Evolutionary conservation across 1,140 invertebrate species (phyloP), one percentile per base, ranked within the genome.

Genomic region (Listronotus oregonensis): DNA sequence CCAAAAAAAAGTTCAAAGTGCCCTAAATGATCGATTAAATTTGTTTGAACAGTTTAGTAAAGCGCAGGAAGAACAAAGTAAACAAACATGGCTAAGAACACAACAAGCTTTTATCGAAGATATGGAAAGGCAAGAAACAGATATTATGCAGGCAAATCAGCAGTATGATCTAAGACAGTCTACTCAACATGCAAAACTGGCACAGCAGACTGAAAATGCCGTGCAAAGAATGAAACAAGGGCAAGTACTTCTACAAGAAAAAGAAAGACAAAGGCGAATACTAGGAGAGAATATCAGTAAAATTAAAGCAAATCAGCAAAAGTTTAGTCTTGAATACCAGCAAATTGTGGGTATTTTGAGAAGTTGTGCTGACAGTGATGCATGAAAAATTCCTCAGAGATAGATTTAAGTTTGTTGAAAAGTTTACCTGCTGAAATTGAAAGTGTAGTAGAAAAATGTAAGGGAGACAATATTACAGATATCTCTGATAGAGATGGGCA

Each of bases 401-500:
- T 77, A 10, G 65, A 79, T 63, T 69, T 66, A n/a, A 62, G 64
- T 40, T 74, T 73, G 63, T 70, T 84, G 12, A 76, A 77, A 62
- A 71, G 78, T 37, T 59, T 82, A 5, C 61, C 64, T 17, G 34
- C 67, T 14, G 73, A 76, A 52, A 83, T 86, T 57, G 81, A 82
- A 51, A 46, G 71, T 15, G 78, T 87, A 43, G 80, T 83, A 67
- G 80, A 84, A 49, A 81, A 81, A 65, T 82, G 82, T 72, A 82
- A 81, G 73, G 75, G 66, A 58, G 78, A 73, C 68, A 79, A 78
- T 69, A 71, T 82, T 39, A 74, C 71, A 49, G 81, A 78, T 69
- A 72, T 82, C 18, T 75, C 72, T 52, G 82, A 85, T 34, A 80
- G 82, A 64, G 84, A 85, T 80, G 80, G 80, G 17, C 75, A 78